Percentiles rank a stretch among this genome's conserved stretches.
Conservation (phyloP, 2,113 vertebrate genomes). For the Chionis minor region DNA sequence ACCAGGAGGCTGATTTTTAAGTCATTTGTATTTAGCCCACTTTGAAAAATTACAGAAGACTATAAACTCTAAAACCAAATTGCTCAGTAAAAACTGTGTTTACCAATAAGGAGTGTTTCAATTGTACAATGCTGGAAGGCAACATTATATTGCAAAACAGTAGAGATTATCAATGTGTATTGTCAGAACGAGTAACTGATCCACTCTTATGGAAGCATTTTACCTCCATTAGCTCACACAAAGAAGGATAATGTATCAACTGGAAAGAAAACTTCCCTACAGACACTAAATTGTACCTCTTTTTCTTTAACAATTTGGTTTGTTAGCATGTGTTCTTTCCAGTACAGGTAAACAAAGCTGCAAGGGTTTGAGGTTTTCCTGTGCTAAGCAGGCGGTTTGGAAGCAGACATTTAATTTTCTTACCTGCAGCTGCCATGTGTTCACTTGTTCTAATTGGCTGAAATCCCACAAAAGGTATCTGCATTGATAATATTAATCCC, state of each 20-base stretch:
- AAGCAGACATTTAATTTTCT: constrained; percentile 2
- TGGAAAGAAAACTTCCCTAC: background rate
- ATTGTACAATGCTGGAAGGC: background rate
- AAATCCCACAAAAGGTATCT: constrained; percentile 96
- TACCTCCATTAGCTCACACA: background rate
- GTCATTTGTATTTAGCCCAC: background rate
- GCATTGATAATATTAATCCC: constrained; percentile 96
- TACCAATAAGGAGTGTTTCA: background rate
- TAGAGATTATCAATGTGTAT: background rate
- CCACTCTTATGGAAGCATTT: background rate
- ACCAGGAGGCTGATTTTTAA: background rate
- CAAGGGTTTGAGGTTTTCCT: background rate
- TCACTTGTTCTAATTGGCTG: constrained; percentile 97
- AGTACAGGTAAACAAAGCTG: background rate
- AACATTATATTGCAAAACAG: background rate
- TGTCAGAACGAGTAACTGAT: background rate
- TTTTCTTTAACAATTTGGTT: background rate
- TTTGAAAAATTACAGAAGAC: background rate
- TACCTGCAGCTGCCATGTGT: constrained; percentile 98
- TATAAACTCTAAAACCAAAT: background rate
- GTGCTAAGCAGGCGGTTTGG: background rate
- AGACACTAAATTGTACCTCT: background rate
- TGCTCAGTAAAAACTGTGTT: background rate
- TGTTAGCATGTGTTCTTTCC: background rate
- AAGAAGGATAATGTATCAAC: background rate